phyloP scores from a whole-genome alignment of 2,888 invertebrate species.

The Bellardia bayeri region DNA sequence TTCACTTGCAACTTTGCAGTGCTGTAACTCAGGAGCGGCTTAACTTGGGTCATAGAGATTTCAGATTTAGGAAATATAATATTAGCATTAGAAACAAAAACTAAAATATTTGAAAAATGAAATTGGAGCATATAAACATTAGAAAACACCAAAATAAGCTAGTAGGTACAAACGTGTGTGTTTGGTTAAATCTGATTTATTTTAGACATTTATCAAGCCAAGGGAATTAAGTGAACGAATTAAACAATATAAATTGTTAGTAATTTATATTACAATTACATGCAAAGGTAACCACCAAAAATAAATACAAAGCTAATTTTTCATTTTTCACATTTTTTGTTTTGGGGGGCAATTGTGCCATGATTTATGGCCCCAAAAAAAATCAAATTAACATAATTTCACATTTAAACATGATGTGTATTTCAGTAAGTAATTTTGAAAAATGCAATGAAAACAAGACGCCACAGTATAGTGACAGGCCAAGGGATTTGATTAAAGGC shows the following conservation, averaged over 20 bases:
- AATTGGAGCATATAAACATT: too few relatives aligned
- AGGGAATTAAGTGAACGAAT: not conserved
- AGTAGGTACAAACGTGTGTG: too few relatives aligned
- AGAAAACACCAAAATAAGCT: too few relatives aligned
- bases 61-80: too few relatives aligned
- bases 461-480: not conserved
- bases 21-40: too few relatives aligned
- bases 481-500: not conserved
- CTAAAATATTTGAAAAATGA: too few relatives aligned
- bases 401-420: slow-evolving; percentile 48
- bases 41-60: too few relatives aligned
- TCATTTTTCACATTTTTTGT: not conserved
- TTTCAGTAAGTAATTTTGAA: not conserved
- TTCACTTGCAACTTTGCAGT: too few relatives aligned
- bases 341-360: slow-evolving; percentile 6
- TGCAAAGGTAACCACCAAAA: not conserved
- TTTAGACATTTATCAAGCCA: not conserved
- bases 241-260: not conserved
- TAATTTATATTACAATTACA: slow-evolving; percentile 9
- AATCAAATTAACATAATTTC: slow-evolving; percentile 50
- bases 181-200: not conserved
- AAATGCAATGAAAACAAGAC: slow-evolving; percentile 24
- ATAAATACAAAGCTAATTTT: not conserved
- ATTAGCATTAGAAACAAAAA: too few relatives aligned
- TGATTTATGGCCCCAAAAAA: slow-evolving; percentile 59